A percentile compares a stretch with the other conserved stretches of the same genome.
Conservation (phyloP, 2,888 invertebrate species). For the Strigamia maritima region DNA sequence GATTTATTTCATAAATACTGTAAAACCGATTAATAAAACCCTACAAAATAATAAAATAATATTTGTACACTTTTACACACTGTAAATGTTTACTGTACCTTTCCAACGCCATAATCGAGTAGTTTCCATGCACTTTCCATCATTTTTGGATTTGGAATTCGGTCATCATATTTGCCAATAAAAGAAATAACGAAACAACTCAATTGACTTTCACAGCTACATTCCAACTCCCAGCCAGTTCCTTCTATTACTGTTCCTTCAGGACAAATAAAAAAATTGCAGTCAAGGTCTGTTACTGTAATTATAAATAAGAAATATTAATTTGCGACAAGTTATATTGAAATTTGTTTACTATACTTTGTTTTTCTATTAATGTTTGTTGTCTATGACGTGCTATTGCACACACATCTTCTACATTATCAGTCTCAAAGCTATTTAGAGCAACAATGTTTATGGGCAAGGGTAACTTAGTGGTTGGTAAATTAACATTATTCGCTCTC, state of each 20-base stretch:
- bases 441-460: neutral
- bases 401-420: neutral
- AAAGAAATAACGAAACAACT: neutral
- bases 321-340: no score
- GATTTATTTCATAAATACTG: neutral
- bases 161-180: neutral
- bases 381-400: neutral
- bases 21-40: neutral
- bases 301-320: no score
- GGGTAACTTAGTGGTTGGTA: neutral
- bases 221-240: neutral
- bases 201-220: neutral
- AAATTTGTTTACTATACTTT: no score
- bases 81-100: no score
- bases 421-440: neutral
- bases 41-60: neutral
- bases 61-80: no score
- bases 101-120: neutral
- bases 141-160: neutral
- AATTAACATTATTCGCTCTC: neutral
- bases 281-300: neutral
- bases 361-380: neutral
- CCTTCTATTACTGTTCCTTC: neutral
- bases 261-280: neutral
- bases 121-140: neutral